A percentile compares a stretch with the other conserved stretches of the same genome.
Conservation (phyloP, 2,888 invertebrate species). For the Drosophila kambysellisi region DNA sequence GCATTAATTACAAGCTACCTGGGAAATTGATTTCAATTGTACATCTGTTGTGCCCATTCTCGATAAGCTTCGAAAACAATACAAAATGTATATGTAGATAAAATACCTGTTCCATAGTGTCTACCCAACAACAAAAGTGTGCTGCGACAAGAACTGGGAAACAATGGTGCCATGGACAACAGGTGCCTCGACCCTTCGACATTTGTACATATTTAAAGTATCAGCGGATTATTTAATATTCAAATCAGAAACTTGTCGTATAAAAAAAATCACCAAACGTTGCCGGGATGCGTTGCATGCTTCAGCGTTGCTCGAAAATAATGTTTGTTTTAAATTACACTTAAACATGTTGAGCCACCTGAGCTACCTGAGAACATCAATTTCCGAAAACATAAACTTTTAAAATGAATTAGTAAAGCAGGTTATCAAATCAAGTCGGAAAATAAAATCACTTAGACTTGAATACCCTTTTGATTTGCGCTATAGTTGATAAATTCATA, state of each 20-base stretch:
- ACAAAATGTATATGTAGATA: neutral
- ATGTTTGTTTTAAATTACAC: neutral
- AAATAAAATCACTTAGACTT: neutral
- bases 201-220: conserved; percentile 7
- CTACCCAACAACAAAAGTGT: conserved; percentile 3
- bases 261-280: neutral
- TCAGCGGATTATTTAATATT: conserved; percentile 2
- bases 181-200: conserved; percentile 39
- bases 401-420: neutral
- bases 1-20: conserved; percentile 52
- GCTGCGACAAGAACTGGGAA: conserved; percentile 25
- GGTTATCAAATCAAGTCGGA: neutral
- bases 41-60: conserved; percentile 53
- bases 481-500: neutral
- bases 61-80: conserved; percentile 51
- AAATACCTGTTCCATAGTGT: conserved; percentile 13
- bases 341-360: neutral
- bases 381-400: neutral
- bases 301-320: neutral
- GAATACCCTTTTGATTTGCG: neutral
- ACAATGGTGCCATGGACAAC: conserved; percentile 30
- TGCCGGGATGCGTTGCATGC: neutral
- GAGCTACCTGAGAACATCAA: neutral
- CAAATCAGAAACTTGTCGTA: neutral
- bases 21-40: conserved; percentile 65